Percentiles rank a stretch among this genome's conserved stretches.
Conservation (phyloP, 2,113 vertebrate genomes). For the Panurus biarmicus region DNA sequence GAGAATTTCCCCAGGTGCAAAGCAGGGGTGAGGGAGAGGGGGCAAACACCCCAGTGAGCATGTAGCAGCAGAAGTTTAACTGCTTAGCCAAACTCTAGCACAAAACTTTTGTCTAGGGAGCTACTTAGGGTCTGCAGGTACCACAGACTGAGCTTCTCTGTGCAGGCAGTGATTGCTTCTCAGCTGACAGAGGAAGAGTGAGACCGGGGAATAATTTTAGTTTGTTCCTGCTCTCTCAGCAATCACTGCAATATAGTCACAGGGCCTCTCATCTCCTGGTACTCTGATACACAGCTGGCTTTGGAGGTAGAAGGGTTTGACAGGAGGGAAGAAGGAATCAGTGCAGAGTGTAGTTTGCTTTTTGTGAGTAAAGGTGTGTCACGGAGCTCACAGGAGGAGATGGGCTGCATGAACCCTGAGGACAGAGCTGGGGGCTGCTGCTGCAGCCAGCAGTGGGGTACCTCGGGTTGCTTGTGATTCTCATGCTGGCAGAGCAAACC, state of each 20-base stretch:
- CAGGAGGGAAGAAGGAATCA: background rate
- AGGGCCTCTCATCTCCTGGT: background rate
- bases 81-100: background rate
- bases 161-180: background rate
- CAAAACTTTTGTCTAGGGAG: background rate
- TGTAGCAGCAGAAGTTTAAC: background rate
- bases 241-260: background rate
- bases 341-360: background rate
- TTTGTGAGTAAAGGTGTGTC: background rate
- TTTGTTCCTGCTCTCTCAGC: background rate
- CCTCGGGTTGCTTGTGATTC: fast-evolving
- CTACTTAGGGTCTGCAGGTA: background rate
- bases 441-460: background rate
- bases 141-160: background rate
- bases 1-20: background rate
- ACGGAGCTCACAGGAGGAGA: background rate
- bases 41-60: background rate
- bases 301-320: background rate
- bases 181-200: background rate
- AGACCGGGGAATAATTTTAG: background rate
- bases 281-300: background rate
- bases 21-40: background rate
- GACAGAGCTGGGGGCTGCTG: background rate
- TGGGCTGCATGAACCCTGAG: background rate
- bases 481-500: fast-evolving